phyloP scores from a whole-genome alignment of 2,797 vertebrate genomes.

The Linurgus olivaceus region DNA sequence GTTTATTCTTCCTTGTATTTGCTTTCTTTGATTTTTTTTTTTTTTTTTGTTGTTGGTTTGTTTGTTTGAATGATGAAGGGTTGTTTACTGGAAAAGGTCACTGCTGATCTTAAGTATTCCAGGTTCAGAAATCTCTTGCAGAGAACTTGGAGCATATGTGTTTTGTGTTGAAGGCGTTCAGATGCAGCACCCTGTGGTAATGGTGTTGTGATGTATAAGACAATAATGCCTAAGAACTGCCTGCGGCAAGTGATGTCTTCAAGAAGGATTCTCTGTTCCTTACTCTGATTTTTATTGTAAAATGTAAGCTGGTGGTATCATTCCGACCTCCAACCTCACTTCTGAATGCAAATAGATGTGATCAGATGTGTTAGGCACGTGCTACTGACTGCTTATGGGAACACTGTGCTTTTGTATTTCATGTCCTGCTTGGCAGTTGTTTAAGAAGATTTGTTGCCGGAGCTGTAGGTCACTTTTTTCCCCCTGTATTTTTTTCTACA shows the following conservation, averaged over 20 bases:
- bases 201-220: neutral
- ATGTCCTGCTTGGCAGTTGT: neutral
- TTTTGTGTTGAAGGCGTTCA: neutral
- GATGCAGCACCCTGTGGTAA: neutral
- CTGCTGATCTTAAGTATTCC: neutral
- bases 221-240: neutral
- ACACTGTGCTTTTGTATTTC: neutral
- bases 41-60: neutral
- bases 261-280: neutral
- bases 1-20: neutral
- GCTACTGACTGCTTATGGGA: neutral
- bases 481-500: neutral
- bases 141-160: neutral
- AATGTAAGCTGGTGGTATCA: neutral
- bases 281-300: neutral
- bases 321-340: neutral
- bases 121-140: neutral
- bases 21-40: neutral
- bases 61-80: neutral
- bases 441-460: rapidly evolving
- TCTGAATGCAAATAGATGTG: neutral
- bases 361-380: neutral
- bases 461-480: neutral
- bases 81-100: neutral
- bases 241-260: neutral